These are phyloP conservation scores for Blomia tropicalis DNA, from an alignment of 2,888 invertebrate genomes.

Conservation along the genomic window DNA sequence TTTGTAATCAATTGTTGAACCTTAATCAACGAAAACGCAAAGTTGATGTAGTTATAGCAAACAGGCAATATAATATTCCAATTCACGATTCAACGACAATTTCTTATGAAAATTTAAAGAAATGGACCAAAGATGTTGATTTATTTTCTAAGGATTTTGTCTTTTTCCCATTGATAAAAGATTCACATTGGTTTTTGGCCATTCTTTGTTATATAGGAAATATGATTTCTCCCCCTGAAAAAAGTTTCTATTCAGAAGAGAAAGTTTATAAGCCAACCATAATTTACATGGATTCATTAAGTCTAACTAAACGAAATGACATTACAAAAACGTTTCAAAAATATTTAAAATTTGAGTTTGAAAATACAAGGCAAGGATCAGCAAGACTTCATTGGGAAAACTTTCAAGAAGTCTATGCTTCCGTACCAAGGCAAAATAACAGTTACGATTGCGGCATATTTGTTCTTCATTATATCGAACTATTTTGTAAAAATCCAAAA, in stretches of 20 bases:
- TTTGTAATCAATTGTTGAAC: slow-evolving; percentile 79
- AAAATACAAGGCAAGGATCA: slow-evolving; percentile 43
- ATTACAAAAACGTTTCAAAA: background rate
- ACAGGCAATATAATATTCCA: no score
- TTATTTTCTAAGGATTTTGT: slow-evolving; percentile 91
- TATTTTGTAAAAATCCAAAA: slow-evolving; percentile 53
- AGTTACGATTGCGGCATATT: slow-evolving; percentile 92
- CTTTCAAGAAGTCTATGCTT: slow-evolving; percentile 59
- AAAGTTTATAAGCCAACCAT: background rate
- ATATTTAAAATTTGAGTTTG: slow-evolving; percentile 39
- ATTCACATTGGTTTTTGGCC: slow-evolving; percentile 90
- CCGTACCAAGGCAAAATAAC: slow-evolving; percentile 94
- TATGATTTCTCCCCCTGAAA: background rate
- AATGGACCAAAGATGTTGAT: slow-evolving; percentile 92
- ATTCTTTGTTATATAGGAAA: slow-evolving; percentile 60
- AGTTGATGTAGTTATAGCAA: background rate
- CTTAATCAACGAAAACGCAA: background rate
- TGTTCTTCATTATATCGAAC: slow-evolving; percentile 86
- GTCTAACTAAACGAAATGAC: background rate
- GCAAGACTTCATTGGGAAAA: slow-evolving; percentile 46
- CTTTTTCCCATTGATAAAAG: slow-evolving; percentile 92
- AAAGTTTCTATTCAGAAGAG: background rate
- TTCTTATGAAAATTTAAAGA: slow-evolving; percentile 72
- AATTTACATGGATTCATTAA: slow-evolving; percentile 23
- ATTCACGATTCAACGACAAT: slow-evolving; percentile 37